phyloP scores from a whole-genome alignment of 1,140 invertebrate species.

The Drosophila miranda region DNA sequence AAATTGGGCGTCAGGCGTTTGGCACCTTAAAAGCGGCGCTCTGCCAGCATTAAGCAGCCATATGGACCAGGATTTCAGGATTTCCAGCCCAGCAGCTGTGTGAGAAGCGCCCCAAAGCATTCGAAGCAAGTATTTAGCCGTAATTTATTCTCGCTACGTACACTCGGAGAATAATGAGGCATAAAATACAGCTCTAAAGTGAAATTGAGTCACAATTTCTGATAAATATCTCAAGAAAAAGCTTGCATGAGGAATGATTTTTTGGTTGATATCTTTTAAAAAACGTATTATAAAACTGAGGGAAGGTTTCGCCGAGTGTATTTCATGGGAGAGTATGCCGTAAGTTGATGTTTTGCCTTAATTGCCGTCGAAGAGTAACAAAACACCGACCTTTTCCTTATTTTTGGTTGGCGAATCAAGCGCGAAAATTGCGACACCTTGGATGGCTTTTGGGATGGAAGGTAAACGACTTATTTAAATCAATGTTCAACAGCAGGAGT shows the following conservation, averaged over 20 bases:
- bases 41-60: slow-evolving; percentile 25
- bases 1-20: slow-evolving; percentile 35
- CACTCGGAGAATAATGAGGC: slow-evolving; percentile 20
- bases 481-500: slow-evolving; percentile 41
- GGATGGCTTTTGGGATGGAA: slow-evolving; percentile 10
- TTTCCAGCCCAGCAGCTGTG: slow-evolving; percentile 31
- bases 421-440: slow-evolving; percentile 52
- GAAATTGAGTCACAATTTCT: too few species aligned
- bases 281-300: too few species aligned
- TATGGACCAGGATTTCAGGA: slow-evolving; percentile 32
- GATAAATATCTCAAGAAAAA: too few species aligned
- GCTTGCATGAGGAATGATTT: too few species aligned
- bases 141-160: slow-evolving; percentile 48
- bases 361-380: slow-evolving; percentile 48
- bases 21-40: slow-evolving; percentile 25
- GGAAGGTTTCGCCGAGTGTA: slow-evolving; percentile 16
- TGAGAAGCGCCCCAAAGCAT: background rate
- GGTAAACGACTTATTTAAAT: slow-evolving; percentile 53
- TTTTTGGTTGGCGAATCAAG: slow-evolving; percentile 55
- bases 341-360: slow-evolving; percentile 17
- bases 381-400: slow-evolving; percentile 41
- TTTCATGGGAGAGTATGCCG: slow-evolving; percentile 23
- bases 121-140: slow-evolving; percentile 7
- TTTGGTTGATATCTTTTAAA: too few species aligned
- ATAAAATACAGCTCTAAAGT: too few species aligned